Percentiles rank a stretch among this genome's conserved stretches.
phyloP scores from a whole-genome alignment of 2,113 vertebrate genomes.

The Psophia crepitans region DNA sequence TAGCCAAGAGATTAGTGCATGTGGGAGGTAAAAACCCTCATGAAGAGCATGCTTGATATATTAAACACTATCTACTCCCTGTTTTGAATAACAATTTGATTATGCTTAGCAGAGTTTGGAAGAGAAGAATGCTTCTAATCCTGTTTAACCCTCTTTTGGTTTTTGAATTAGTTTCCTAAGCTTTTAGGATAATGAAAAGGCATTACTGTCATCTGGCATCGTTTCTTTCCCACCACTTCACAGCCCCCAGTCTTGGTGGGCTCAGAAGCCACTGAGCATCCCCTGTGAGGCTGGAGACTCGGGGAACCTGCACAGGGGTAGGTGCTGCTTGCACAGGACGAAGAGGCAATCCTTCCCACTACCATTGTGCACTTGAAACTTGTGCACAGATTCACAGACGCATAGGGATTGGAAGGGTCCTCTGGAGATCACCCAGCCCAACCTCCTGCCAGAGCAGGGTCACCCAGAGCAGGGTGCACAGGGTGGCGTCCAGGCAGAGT shows the following conservation, averaged over 20 bases:
- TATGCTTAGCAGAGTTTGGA: not conserved
- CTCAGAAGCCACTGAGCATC: not conserved
- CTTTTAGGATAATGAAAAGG: slow-evolving; percentile 42
- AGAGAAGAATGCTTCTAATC: slow-evolving; percentile 14
- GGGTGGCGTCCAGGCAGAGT: too few species aligned
- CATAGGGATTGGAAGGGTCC: too few species aligned
- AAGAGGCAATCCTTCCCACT: not conserved
- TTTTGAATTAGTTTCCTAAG: slow-evolving; percentile 8
- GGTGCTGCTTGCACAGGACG: not conserved
- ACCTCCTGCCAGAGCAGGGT: too few species aligned
- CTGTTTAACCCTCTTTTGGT: slow-evolving; percentile 43
- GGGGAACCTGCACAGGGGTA: accelerated
- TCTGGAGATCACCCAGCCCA: too few species aligned
- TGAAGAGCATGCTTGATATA: not conserved
- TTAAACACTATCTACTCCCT: not conserved
- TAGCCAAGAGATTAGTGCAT: not conserved
- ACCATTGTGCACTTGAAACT: accelerated
- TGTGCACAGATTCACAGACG: too few species aligned
- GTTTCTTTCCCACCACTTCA: not conserved
- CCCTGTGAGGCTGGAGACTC: accelerated
- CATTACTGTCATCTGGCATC: not conserved
- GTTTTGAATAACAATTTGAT: slow-evolving; percentile 10
- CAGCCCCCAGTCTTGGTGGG: not conserved
- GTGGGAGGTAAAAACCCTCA: not conserved
- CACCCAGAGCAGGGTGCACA: too few species aligned